Evolutionary conservation across 2,797 vertebrate genomes (phyloP).

Genomic region (Botia almorhae): DNA sequence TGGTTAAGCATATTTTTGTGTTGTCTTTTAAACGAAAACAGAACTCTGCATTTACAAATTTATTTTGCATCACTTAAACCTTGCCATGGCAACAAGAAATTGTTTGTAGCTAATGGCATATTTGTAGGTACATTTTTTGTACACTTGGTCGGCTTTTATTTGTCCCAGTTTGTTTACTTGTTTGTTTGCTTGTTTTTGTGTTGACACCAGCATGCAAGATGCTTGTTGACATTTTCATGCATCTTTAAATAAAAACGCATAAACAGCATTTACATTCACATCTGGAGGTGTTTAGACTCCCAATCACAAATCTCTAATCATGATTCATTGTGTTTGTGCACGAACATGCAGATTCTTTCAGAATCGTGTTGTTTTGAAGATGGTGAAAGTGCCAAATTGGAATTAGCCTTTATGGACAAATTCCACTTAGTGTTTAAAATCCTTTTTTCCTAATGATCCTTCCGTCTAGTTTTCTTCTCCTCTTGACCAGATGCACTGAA

Average conservation of each 20-base stretch:
- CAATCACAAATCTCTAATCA: slow-evolving; percentile 35
- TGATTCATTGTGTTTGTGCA: not conserved
- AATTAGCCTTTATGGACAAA: slow-evolving; percentile 72
- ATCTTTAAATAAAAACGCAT: slow-evolving; percentile 1
- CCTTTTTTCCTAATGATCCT: slow-evolving; percentile 19
- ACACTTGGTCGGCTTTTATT: too few relatives aligned
- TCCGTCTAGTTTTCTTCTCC: slow-evolving; percentile 25
- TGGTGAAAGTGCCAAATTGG: slow-evolving; percentile 34
- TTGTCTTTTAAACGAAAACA: too few relatives aligned
- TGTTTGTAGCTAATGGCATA: too few relatives aligned
- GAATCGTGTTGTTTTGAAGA: slow-evolving; percentile 4
- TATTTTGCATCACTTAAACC: too few relatives aligned
- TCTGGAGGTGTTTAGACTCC: slow-evolving; percentile 61
- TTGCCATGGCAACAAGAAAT: too few relatives aligned
- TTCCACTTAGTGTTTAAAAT: slow-evolving; percentile 70
- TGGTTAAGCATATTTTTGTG: too few relatives aligned
- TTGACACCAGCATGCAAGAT: too few relatives aligned
- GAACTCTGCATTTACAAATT: too few relatives aligned
- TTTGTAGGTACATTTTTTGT: too few relatives aligned
- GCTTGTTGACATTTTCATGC: too few relatives aligned
- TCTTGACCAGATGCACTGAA: slow-evolving; percentile 50
- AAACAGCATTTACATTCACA: slow-evolving; percentile 52
- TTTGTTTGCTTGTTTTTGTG: too few relatives aligned
- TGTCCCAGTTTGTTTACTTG: too few relatives aligned
- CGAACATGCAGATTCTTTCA: not conserved